A percentile compares a stretch with the other conserved stretches of the same genome.
Conservation (phyloP, 2,113 vertebrate species). For the Lophochroa leadbeateri region DNA sequence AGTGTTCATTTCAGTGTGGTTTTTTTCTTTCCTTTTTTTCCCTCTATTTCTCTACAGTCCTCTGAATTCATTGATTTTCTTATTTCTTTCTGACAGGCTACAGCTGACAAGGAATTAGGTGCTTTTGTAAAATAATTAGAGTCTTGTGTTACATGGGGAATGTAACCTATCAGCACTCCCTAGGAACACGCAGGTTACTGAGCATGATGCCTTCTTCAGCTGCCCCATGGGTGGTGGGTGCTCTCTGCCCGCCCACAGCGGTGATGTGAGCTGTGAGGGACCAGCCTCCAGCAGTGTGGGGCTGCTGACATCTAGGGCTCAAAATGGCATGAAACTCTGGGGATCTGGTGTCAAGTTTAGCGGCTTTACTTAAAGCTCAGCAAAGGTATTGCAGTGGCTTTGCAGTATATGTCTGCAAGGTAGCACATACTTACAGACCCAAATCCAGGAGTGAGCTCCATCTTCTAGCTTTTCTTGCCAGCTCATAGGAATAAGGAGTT, state of each 20-base stretch:
- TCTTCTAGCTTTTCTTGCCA: neutral
- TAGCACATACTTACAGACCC: neutral
- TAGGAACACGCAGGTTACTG: neutral
- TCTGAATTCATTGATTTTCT: slow-evolving; percentile 42
- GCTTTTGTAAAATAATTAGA: slow-evolving; percentile 52
- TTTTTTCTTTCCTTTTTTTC: fast-evolving
- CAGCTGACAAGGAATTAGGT: neutral
- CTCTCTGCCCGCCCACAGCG: neutral
- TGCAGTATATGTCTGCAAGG: neutral
- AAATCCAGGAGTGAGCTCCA: neutral
- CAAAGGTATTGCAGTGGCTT: neutral
- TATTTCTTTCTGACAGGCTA: slow-evolving; percentile 38
- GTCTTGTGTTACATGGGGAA: neutral
- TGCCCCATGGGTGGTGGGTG: neutral
- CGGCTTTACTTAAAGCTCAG: neutral
- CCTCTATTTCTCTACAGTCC: neutral
- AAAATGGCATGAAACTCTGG: neutral
- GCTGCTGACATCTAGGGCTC: neutral
- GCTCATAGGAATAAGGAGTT: neutral
- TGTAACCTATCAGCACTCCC: neutral
- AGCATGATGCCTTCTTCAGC: neutral
- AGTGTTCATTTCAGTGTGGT: neutral
- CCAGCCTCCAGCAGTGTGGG: neutral
- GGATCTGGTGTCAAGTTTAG: neutral
- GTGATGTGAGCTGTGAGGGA: neutral